These are phyloP conservation scores for Enteromius treurensis DNA, from an alignment of 2,797 vertebrate genomes.

Conservation along the genomic window DNA sequence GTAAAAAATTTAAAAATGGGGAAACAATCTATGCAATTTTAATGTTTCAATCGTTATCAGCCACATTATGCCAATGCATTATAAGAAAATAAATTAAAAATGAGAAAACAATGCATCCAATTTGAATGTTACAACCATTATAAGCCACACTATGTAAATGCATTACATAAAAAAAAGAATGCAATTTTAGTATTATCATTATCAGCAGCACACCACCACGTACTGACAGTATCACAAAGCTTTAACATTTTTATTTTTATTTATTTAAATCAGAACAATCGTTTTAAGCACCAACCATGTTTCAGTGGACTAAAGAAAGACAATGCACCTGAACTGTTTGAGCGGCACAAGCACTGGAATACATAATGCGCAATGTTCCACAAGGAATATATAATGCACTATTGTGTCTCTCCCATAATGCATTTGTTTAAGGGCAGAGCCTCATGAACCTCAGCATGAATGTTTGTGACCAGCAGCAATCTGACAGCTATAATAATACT, in stretches of 20 bases:
- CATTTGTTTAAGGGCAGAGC: background rate
- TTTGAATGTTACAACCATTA: background rate
- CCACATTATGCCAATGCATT: background rate
- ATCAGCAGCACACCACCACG: background rate
- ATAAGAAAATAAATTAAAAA: background rate
- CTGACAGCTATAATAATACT: slow-evolving; percentile 27
- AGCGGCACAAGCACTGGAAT: slow-evolving; percentile 38
- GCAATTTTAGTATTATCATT: background rate
- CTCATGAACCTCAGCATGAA: background rate
- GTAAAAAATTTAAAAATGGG: background rate
- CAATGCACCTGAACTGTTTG: slow-evolving; percentile 48
- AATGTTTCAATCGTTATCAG: background rate
- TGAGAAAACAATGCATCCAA: background rate
- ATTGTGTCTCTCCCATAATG: slow-evolving; percentile 22
- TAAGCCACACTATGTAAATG: background rate
- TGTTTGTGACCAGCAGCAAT: background rate
- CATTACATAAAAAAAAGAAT: background rate
- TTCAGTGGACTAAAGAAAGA: slow-evolving; percentile 30
- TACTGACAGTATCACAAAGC: background rate
- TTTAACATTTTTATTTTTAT: background rate
- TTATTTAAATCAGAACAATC: background rate
- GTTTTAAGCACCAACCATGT: background rate
- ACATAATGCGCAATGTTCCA: slow-evolving; percentile 32
- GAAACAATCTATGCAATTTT: background rate
- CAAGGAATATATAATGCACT: slow-evolving; percentile 44